phyloP scores from a whole-genome alignment of 2,113 vertebrate genomes.

The Herpetotheres cachinnans region DNA sequence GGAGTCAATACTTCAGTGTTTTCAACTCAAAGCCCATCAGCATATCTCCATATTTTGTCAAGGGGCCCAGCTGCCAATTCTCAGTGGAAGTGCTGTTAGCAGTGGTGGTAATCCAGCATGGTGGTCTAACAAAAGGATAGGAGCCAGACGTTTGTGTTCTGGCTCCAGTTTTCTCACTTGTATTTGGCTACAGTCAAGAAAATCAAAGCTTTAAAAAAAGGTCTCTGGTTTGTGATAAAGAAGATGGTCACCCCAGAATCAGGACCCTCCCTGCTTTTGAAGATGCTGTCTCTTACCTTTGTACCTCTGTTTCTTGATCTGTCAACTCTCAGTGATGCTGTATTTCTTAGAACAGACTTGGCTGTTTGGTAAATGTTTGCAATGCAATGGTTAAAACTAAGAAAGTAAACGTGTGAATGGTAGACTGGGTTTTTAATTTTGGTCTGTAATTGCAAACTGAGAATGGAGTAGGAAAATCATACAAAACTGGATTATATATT shows the following conservation, averaged over 20 bases:
- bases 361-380: not conserved
- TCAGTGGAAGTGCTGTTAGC: constrained; percentile 36
- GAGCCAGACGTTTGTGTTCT: constrained; percentile 42
- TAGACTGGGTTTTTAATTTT: not conserved
- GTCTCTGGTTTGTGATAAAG: not conserved
- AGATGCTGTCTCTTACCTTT: not conserved
- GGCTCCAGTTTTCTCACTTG: constrained; percentile 12
- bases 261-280: not conserved
- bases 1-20: not conserved
- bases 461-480: not conserved
- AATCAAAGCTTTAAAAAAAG: not conserved
- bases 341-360: not conserved
- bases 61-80: constrained; percentile 42
- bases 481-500: not conserved
- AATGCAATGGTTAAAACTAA: not conserved
- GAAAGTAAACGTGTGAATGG: not conserved
- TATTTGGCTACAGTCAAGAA: not conserved
- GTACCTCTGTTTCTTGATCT: not conserved
- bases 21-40: constrained; percentile 38
- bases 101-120: constrained; percentile 45
- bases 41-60: constrained; percentile 39
- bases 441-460: not conserved
- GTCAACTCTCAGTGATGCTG: rapidly evolving
- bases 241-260: not conserved
- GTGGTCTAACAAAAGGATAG: constrained; percentile 41